Conservation (phyloP, 2,888 invertebrate species). For the Acanthoscelides obtectus region DNA sequence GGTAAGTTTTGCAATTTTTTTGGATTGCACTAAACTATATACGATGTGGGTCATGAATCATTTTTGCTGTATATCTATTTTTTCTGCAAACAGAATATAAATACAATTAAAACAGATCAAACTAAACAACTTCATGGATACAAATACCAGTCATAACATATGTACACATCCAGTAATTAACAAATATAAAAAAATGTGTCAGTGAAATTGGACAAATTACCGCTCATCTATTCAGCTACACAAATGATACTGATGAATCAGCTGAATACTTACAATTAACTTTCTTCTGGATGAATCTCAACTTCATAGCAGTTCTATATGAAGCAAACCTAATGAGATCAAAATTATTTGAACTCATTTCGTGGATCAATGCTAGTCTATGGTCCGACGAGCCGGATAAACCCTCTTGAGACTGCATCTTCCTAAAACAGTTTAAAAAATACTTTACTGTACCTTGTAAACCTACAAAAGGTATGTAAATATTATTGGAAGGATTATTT, state of each 20-base stretch:
- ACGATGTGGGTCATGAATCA: too few relatives aligned
- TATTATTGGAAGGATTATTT: background rate
- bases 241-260: background rate
- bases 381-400: conserved; percentile 54
- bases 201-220: background rate
- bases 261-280: conserved; percentile 76
- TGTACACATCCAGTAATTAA: too few relatives aligned
- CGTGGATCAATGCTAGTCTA: conserved; percentile 73
- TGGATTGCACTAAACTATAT: too few relatives aligned
- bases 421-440: background rate
- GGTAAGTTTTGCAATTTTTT: too few relatives aligned
- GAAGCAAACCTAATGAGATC: conserved; percentile 97
- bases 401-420: conserved; percentile 39
- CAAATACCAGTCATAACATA: too few relatives aligned
- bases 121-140: too few relatives aligned
- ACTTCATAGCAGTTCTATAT: conserved; percentile 95
- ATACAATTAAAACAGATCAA: too few relatives aligned
- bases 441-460: background rate
- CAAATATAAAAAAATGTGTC: too few relatives aligned
- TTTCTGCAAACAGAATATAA: too few relatives aligned
- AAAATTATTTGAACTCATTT: conserved; percentile 87
- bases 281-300: conserved; percentile 96
- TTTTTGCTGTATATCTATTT: too few relatives aligned
- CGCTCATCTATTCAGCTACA: background rate
- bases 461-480: background rate